phyloP scores from a whole-genome alignment of 2,797 vertebrate genomes.

The Cyprinella venusta region DNA sequence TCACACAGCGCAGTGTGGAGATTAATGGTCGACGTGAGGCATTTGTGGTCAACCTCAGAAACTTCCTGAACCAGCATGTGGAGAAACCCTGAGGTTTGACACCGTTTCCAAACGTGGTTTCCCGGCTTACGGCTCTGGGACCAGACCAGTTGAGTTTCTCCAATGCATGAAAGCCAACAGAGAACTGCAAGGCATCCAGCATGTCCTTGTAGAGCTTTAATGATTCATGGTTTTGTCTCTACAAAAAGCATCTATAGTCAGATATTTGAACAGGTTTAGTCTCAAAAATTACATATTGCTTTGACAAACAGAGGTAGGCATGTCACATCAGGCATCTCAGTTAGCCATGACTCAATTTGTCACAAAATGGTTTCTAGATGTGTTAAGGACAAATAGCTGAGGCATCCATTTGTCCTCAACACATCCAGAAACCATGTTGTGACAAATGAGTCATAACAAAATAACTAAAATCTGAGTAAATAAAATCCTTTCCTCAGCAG shows the following conservation, averaged over 20 bases:
- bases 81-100: constrained; percentile 66
- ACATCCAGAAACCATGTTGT: too few relatives aligned
- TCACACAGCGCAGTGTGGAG: neutral
- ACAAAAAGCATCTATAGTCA: neutral
- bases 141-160: constrained; percentile 12
- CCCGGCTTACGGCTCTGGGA: neutral
- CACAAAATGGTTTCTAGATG: neutral
- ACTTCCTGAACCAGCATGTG: constrained; percentile 36
- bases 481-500: too few relatives aligned
- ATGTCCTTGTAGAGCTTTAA: neutral
- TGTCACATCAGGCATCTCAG: neutral
- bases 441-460: too few relatives aligned
- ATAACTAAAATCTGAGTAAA: too few relatives aligned
- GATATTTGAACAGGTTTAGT: neutral
- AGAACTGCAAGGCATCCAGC: neutral
- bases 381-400: too few relatives aligned
- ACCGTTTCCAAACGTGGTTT: constrained; percentile 53
- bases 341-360: neutral
- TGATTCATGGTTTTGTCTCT: neutral
- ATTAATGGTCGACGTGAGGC: constrained; percentile 11
- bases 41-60: constrained; percentile 39
- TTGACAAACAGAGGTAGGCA: neutral
- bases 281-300: neutral
- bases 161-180: neutral
- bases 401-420: neutral